Conservation (phyloP, 2,797 vertebrate species). For the Xenops minutus region DNA sequence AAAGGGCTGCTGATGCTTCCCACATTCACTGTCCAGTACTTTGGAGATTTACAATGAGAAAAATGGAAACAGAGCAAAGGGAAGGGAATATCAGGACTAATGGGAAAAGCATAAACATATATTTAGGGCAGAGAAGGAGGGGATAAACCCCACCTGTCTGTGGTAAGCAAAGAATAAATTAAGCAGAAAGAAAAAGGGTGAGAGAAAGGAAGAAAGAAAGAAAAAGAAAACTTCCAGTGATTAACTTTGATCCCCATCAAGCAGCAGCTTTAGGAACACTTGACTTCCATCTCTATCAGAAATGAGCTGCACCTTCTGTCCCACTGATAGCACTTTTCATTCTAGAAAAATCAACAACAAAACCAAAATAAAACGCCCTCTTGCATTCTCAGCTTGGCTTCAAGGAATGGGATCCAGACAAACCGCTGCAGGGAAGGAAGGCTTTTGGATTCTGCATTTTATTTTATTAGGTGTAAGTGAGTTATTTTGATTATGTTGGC, state of each 20-base stretch:
- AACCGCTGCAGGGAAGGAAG: conserved; percentile 28
- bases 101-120: neutral
- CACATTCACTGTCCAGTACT: neutral
- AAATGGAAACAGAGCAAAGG: neutral
- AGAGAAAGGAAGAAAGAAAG: neutral
- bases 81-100: neutral
- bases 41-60: neutral
- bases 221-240: neutral
- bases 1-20: neutral
- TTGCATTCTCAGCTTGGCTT: neutral
- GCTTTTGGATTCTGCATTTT: conserved; percentile 52
- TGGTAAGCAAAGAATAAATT: neutral
- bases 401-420: conserved; percentile 53
- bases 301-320: neutral
- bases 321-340: neutral
- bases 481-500: conserved; percentile 66
- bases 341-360: neutral
- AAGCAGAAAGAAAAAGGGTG: neutral
- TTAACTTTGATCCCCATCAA: neutral
- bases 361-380: neutral
- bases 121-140: neutral
- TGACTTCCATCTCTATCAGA: neutral
- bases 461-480: conserved; percentile 64
- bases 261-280: neutral
- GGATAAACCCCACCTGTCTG: neutral